Evolutionary conservation across 2,888 invertebrate species (phyloP), one percentile per base, ranked within the genome.

Genomic region (Penaeus monodon): DNA sequence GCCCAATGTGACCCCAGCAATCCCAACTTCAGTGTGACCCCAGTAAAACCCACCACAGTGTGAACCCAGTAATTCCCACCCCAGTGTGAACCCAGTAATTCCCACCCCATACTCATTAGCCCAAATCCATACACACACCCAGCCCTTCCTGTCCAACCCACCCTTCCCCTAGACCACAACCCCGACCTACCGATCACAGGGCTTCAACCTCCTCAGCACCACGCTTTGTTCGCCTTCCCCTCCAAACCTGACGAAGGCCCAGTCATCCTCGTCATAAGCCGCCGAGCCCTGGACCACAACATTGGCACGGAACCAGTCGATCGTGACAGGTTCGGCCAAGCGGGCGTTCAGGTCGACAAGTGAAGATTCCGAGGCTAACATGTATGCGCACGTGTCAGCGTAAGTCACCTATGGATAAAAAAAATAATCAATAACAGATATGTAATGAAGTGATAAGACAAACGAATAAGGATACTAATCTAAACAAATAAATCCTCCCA

Each of bases 181-280:
- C 20, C 33, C 1, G 20, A 83, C 83, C 57, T 27, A 88, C 88
- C 85, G 80, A n/a, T 88, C 83, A 80, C 86, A 70, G 17, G 88
- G 88, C 49, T 88, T 88, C 20, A 88, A 29, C 38, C 66, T 88
- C 70, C 88, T 78, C 63, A 88, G 33, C 33, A 86, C 74, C 33
- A 68, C 86, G 3, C 57, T 29, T 70, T 70, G 73, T 57, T 57
- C 57, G 57, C 57, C 57, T 57, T 57, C 57, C 57, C 57, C 29
- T 6, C 88, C 88, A 24, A 88, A 84, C 81, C 64, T 88, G 33
- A 88, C 74, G 44, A 49, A 83, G n/a, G 83, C 68, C 88, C 88
- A 88, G 29, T 86, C 77, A 49, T 88, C 86, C 81, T 88, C 88
- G 4, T 66, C 83, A 49, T 63, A 88, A 22, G 85, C 66, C 14